Percentiles rank a stretch among this genome's conserved stretches.
Conservation (phyloP, 2,888 invertebrate species). For the Deroplatys truncata region DNA sequence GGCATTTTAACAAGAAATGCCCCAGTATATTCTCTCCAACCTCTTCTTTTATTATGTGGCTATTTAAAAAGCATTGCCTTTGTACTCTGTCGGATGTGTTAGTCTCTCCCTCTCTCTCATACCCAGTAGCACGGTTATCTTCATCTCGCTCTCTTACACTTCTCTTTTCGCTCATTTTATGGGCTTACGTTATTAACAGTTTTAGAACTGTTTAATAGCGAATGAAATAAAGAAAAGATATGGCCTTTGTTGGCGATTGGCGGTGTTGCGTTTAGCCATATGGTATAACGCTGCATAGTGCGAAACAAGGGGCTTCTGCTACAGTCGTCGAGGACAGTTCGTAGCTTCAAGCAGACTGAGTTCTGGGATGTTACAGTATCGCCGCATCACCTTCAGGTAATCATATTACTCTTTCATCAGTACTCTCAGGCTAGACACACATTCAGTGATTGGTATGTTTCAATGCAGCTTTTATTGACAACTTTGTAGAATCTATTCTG, state of each 20-base stretch:
- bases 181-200: not conserved
- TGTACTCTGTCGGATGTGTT: not conserved
- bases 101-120: not conserved
- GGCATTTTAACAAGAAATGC: not conserved
- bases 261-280: not conserved
- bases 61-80: not conserved
- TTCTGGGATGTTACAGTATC: not conserved
- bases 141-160: not conserved
- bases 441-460: too few species aligned
- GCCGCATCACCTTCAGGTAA: not conserved
- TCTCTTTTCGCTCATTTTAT: not conserved
- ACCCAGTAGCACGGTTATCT: not conserved
- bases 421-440: not conserved
- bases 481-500: too few species aligned
- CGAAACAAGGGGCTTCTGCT: not conserved
- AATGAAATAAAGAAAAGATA: conserved; percentile 13
- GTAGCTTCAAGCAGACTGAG: not conserved
- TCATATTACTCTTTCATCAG: not conserved
- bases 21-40: not conserved
- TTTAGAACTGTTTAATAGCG: conserved; percentile 2
- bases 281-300: not conserved
- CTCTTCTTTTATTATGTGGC: not conserved
- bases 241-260: conserved; percentile 5
- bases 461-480: too few species aligned
- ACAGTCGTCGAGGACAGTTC: not conserved